phyloP scores from a whole-genome alignment of 37 sponge, comb jelly and placozoan species.

The Ianthella basta region DNA sequence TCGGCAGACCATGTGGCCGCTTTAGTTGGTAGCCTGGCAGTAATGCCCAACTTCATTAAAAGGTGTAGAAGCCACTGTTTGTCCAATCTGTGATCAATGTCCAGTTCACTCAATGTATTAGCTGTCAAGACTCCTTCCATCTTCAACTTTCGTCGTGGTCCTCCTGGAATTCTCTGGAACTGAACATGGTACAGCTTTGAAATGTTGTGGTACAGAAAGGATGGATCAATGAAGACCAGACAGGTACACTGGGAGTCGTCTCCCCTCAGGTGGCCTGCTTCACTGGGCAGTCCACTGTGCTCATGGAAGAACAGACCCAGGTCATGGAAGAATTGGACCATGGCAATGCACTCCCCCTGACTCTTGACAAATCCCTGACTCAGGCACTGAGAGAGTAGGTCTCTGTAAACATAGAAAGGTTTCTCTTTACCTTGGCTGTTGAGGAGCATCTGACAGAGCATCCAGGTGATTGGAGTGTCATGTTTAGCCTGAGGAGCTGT shows the following conservation, averaged over 20 bases:
- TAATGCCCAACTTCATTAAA: neutral
- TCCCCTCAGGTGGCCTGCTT: neutral
- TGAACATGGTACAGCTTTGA: conserved; percentile 17
- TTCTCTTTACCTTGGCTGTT: neutral
- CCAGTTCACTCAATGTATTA: neutral
- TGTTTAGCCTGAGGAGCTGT: neutral
- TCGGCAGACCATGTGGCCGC: no score
- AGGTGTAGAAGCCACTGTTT: neutral
- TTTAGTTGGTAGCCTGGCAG: neutral
- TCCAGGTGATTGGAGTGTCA: neutral
- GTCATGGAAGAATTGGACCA: conserved; percentile 14
- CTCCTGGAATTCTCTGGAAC: conserved; percentile 1
- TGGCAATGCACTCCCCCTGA: neutral
- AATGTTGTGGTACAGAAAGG: conserved; percentile 17
- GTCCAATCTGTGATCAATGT: neutral
- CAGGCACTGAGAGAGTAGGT: neutral
- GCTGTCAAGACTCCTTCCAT: neutral
- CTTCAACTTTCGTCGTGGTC: neutral
- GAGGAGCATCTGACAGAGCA: conserved; percentile 2
- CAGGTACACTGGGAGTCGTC: conserved; percentile 23
- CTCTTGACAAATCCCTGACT: neutral
- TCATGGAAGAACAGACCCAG: conserved; percentile 28
- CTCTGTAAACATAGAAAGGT: neutral
- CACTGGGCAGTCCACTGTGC: conserved; percentile 18
- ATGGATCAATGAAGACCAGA: conserved; percentile 16